A percentile compares a stretch with the other conserved stretches of the same genome.
phyloP scores from a whole-genome alignment of 2,113 vertebrate genomes.

The Ifrita kowaldi region DNA sequence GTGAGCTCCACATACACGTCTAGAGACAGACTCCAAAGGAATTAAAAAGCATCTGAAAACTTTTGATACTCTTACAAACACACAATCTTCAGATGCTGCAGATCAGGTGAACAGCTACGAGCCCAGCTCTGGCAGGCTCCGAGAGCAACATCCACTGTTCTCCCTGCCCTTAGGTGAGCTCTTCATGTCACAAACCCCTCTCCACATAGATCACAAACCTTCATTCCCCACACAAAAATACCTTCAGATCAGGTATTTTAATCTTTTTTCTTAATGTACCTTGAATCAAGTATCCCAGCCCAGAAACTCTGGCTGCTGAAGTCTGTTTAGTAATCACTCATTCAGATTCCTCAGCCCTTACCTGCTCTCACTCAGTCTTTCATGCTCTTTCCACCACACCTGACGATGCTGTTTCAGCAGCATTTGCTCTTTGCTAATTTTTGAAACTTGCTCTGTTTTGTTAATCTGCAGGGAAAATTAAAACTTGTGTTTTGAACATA shows the following conservation, averaged over 20 bases:
- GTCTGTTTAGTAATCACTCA: not conserved
- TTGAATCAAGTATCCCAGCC: not conserved
- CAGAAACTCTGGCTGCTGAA: not conserved
- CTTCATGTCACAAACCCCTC: not conserved
- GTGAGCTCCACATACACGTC: not conserved
- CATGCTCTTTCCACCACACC: conserved; percentile 86
- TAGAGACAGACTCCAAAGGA: not conserved
- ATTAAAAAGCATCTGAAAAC: not conserved
- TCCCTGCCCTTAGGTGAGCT: not conserved
- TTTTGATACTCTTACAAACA: not conserved
- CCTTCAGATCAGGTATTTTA: not conserved
- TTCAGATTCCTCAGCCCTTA: conserved; percentile 63
- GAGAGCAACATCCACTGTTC: rapidly evolving
- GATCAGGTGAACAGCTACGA: not conserved
- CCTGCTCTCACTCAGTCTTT: conserved; percentile 77
- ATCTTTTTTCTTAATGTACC: not conserved
- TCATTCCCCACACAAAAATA: not conserved
- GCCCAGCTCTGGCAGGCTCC: rapidly evolving
- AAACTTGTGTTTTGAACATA: not conserved
- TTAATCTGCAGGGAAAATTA: conserved; percentile 75
- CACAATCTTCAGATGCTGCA: not conserved
- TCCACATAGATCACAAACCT: not conserved
- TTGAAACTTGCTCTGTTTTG: conserved; percentile 78
- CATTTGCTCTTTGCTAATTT: conserved; percentile 80
- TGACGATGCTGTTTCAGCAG: conserved; percentile 84